Evolutionary conservation across 2,888 invertebrate species (phyloP).

Genomic region (Leptinotarsa peninsularis): DNA sequence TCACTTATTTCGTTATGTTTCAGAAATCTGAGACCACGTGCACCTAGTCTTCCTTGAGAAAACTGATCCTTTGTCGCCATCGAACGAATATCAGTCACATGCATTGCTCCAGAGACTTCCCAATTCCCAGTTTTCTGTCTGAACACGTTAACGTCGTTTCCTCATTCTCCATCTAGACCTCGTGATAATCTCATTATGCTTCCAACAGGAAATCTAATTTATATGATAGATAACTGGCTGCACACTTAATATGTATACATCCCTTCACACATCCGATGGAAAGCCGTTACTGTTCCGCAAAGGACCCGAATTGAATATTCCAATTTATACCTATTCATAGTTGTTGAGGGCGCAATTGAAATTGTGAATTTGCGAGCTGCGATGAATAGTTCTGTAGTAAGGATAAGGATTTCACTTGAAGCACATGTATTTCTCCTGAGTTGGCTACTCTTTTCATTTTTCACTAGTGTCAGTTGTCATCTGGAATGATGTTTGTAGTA

Average conservation of each 20-base stretch:
- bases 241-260: slow-evolving; percentile 44
- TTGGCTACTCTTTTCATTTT: too few species aligned
- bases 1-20: too few species aligned
- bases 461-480: too few species aligned
- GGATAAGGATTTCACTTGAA: too few species aligned
- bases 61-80: not conserved
- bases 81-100: not conserved
- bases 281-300: slow-evolving; percentile 6
- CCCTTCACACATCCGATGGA: slow-evolving; percentile 32
- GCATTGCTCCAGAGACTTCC: not conserved
- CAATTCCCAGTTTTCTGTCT: slow-evolving; percentile 13
- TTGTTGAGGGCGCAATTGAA: not conserved
- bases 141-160: slow-evolving; percentile 30
- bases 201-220: slow-evolving; percentile 45
- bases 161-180: slow-evolving; percentile 35
- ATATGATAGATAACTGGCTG: slow-evolving; percentile 48
- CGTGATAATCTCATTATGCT: slow-evolving; percentile 40
- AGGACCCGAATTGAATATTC: slow-evolving; percentile 16
- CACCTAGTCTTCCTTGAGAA: not conserved
- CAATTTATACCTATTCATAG: slow-evolving; percentile 17
- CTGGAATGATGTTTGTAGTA: too few species aligned
- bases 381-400: not conserved
- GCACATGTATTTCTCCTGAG: too few species aligned
- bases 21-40: not conserved
- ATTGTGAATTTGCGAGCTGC: not conserved